Base-by-base conservation (phyloP, 2,113 vertebrate genomes). In the Mohoua ochrocephala region DNA sequence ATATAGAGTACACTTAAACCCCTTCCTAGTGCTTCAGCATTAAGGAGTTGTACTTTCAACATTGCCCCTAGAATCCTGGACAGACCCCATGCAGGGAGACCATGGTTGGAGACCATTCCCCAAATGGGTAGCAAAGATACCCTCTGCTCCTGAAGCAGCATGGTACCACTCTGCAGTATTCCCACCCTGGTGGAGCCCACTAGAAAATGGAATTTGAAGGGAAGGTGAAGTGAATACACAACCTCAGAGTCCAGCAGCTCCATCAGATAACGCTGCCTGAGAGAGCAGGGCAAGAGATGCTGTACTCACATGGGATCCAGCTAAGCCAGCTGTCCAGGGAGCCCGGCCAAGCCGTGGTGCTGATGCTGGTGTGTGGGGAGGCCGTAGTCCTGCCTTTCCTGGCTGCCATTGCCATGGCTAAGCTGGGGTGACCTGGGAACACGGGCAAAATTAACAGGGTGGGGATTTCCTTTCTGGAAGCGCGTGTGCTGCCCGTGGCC, bases 251-350 rank as follows among this genome's bases (percentile, higher is more conserved):
- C 14, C 68, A 73, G 54, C 16, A 73, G 7, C 20, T 31, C 28
- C 26, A 21, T 3, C 1, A 4, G 15, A 30, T 52, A 61, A 70
- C 0, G 1, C 57, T 33, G 50, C 37, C 37, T 15, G 27, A 64
- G n/a, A 47, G 11, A 76, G 12, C 11, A 30, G 26, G 15, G 21
- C 59, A 63, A 54, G 37, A 35, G 1, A 35, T 0, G 0, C 21
- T 4, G 2, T 89, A 98, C 99, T 99, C 90, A 99, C 99, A 4
- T 8, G 98, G 98, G 67, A 99, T 98, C 35, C 78, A 50, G 93
- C 98, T 65, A 11, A 98, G 24, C 41, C 99, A 85, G 83, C 96
- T 60, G 0, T 93, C 86, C 60, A 98, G 63, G 67, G 98, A 91
- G 41, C 77, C 78, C 0, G 89, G 60, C 13, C 6, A 26, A 11